These are phyloP conservation scores for Apamea monoglypha DNA, from an alignment of 2,888 invertebrate genomes.

Conservation along the genomic window DNA sequence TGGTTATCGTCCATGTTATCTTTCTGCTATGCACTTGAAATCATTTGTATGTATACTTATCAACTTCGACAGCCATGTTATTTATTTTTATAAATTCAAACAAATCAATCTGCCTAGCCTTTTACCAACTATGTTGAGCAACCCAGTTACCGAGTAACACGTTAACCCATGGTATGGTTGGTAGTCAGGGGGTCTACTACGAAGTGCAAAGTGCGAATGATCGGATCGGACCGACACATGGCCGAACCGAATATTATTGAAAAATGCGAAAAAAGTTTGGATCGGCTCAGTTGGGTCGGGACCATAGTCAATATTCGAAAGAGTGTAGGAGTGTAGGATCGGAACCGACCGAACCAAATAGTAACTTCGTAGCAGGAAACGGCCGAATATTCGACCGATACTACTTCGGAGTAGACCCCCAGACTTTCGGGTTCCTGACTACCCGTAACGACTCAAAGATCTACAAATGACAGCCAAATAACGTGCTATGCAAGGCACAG, in stretches of 20 bases:
- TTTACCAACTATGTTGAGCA: background rate
- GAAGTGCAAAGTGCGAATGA: too few relatives aligned
- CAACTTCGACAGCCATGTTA: slow-evolving; percentile 7
- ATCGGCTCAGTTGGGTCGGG: too few relatives aligned
- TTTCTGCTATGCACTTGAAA: slow-evolving; percentile 61
- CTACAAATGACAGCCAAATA: background rate
- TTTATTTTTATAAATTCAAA: slow-evolving; percentile 1
- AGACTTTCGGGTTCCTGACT: background rate
- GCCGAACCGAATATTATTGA: too few relatives aligned
- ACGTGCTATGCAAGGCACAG: background rate
- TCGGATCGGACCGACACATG: too few relatives aligned
- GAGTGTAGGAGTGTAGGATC: too few relatives aligned
- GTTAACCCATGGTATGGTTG: background rate
- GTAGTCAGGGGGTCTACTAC: too few relatives aligned
- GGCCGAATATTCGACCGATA: too few relatives aligned
- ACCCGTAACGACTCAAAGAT: background rate
- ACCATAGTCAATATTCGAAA: too few relatives aligned
- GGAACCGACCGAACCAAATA: too few relatives aligned
- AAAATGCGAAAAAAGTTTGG: too few relatives aligned
- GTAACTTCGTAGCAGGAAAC: too few relatives aligned
- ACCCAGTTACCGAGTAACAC: background rate
- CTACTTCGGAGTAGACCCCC: too few relatives aligned
- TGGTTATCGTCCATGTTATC: slow-evolving; percentile 55
- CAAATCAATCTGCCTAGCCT: background rate
- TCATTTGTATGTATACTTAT: slow-evolving; percentile 17